Evolutionary conservation across 2,888 invertebrate species (phyloP).

Genomic region (Lamellibrachia columna): DNA sequence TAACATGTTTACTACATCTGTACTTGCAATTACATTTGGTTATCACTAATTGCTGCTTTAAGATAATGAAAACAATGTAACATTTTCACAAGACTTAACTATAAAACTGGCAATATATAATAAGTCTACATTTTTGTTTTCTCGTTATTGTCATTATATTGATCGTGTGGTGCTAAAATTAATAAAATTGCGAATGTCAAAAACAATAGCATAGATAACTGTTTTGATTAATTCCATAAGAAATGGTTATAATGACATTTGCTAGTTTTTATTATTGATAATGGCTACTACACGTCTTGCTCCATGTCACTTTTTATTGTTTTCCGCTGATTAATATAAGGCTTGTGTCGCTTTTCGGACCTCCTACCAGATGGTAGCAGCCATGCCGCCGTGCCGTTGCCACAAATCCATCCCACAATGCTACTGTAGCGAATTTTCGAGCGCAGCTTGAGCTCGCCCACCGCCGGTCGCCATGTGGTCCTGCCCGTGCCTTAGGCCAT

Average conservation of each 20-base stretch:
- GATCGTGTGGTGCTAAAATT: neutral
- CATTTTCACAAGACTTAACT: neutral
- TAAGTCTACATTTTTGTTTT: neutral
- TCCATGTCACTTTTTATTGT: neutral
- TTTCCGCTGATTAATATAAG: conserved; percentile 6
- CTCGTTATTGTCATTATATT: neutral
- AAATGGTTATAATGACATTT: neutral
- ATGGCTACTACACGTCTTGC: neutral
- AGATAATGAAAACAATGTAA: neutral
- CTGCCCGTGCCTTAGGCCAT: neutral
- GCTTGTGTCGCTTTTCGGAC: conserved; percentile 8
- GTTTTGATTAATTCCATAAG: neutral
- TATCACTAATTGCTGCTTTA: neutral
- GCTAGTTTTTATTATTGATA: neutral
- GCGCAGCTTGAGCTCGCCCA: neutral
- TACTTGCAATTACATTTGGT: neutral
- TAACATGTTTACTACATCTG: neutral
- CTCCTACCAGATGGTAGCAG: neutral
- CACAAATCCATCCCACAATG: neutral
- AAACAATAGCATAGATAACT: neutral
- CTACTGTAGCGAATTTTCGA: conserved; percentile 1
- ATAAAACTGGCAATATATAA: neutral
- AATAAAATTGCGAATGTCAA: neutral
- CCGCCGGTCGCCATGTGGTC: neutral
- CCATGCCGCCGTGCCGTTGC: conserved; percentile 10